Percentiles rank a stretch among this genome's conserved stretches.
Evolutionary conservation across 2,113 vertebrate genomes (phyloP).

Genomic region (Seriola rivoliana): DNA sequence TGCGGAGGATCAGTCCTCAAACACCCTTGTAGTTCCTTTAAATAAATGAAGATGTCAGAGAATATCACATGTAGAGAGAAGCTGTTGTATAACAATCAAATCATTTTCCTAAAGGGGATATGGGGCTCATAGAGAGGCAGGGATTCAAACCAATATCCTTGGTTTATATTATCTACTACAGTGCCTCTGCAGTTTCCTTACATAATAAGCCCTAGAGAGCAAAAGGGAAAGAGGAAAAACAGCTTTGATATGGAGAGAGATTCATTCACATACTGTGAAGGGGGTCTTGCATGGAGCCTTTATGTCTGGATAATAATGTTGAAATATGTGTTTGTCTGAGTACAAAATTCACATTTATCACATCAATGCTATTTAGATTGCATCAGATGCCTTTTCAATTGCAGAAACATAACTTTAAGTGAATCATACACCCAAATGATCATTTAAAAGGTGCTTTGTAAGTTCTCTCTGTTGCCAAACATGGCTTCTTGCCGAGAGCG

Average conservation of each 20-base stretch:
- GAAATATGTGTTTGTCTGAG: not conserved
- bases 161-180: conserved; percentile 27
- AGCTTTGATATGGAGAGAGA: conserved; percentile 24
- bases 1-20: conserved; percentile 1
- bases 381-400: not conserved
- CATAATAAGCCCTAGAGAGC: conserved; percentile 33
- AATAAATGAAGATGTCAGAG: conserved; percentile 13
- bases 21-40: conserved; percentile 16
- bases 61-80: conserved; percentile 8
- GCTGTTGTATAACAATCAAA: conserved; percentile 30
- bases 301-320: conserved; percentile 1
- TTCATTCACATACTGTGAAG: not conserved
- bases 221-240: conserved; percentile 8
- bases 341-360: not conserved
- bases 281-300: not conserved
- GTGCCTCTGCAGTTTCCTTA: conserved; percentile 14
- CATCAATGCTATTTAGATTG: not conserved
- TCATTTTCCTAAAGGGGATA: conserved; percentile 26
- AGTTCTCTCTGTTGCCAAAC: no score
- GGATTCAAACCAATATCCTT: conserved; percentile 44
- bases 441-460: not conserved
- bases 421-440: conserved; percentile 3
- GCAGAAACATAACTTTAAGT: not conserved
- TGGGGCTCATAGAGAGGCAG: not conserved
- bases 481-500: no score